Conservation (phyloP, 2,113 vertebrate genomes). For the Phalacrocorax aristotelis region DNA sequence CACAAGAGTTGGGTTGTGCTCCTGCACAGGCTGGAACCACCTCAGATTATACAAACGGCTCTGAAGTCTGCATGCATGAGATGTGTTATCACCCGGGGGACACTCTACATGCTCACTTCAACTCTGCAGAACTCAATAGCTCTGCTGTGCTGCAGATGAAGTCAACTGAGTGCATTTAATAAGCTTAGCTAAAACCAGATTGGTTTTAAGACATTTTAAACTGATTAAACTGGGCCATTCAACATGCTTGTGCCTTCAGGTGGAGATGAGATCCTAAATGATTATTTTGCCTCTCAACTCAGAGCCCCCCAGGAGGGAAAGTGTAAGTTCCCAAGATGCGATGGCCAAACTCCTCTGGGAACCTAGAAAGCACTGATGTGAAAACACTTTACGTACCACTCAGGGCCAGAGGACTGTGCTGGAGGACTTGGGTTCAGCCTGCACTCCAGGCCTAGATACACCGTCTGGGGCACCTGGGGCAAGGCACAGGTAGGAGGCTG, state of each 20-base stretch:
- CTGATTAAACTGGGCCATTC: not conserved
- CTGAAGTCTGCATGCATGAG: not conserved
- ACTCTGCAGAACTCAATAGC: not conserved
- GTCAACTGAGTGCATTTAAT: not conserved
- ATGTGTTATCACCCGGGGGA: not conserved
- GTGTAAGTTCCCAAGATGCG: not conserved
- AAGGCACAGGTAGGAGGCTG: not conserved
- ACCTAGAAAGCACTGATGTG: not conserved
- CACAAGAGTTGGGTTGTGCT: not conserved
- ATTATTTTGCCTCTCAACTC: not conserved
- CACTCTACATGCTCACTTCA: not conserved
- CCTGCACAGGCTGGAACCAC: not conserved
- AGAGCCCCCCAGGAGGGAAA: not conserved
- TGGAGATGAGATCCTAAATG: not conserved
- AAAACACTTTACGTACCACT: not conserved
- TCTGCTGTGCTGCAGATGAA: not conserved
- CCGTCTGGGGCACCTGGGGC: not conserved
- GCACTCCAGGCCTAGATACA: not conserved
- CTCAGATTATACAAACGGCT: not conserved
- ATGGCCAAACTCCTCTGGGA: not conserved
- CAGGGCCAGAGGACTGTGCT: not conserved
- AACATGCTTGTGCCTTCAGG: not conserved
- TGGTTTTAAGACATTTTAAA: constrained; percentile 19
- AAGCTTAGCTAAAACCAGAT: not conserved
- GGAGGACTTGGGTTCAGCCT: not conserved